Conservation (phyloP, 2,113 vertebrate genomes). For the Cichladusa arquata region DNA sequence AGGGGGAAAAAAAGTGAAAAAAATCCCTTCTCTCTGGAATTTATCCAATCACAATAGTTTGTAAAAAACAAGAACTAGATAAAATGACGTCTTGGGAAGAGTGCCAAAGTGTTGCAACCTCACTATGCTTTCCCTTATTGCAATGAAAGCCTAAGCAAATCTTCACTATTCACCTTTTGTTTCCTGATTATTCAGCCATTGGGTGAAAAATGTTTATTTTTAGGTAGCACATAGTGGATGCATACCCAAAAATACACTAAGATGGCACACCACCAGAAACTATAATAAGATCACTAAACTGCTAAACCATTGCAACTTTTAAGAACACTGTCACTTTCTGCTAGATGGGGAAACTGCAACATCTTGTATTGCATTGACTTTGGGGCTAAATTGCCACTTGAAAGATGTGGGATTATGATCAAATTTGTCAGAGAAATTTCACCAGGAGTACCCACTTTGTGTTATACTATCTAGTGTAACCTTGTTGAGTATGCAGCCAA, state of each 20-base stretch:
- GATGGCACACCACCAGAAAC: not conserved
- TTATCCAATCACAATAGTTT: not conserved
- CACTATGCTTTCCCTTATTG: not conserved
- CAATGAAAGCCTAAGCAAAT: not conserved
- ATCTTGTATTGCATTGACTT: not conserved
- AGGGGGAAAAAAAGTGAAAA: rapidly evolving
- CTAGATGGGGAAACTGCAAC: not conserved
- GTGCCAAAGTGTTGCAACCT: not conserved
- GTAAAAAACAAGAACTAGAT: not conserved
- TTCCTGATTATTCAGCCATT: not conserved
- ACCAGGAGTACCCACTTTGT: not conserved
- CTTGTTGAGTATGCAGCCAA: not conserved
- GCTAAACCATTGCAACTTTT: not conserved
- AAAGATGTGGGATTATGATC: not conserved
- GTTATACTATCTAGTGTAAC: not conserved
- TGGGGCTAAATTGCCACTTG: not conserved
- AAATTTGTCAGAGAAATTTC: not conserved
- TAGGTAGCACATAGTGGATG: not conserved
- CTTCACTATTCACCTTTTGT: not conserved
- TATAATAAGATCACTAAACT: not conserved
- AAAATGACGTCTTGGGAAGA: not conserved
- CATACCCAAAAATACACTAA: not conserved
- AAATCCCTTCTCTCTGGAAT: not conserved
- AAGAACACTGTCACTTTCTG: not conserved
- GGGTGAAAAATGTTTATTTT: not conserved